A percentile compares a stretch with the other conserved stretches of the same genome.
phyloP scores from a whole-genome alignment of 1,140 invertebrate species.

The Cyclargus thomasi region DNA sequence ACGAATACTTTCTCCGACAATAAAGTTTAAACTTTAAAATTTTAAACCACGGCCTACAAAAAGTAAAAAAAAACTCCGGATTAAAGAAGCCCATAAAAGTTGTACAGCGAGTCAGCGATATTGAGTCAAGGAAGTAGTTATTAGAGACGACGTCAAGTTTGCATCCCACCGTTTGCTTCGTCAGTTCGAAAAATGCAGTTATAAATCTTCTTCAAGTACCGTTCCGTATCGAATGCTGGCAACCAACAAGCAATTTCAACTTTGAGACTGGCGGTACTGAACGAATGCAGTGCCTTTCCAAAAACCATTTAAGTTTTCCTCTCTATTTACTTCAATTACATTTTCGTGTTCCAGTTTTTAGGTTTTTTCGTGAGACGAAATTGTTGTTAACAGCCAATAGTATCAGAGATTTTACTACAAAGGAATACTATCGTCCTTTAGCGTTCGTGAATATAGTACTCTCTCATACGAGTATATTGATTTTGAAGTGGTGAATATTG shows the following conservation, averaged over 20 bases:
- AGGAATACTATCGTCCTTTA: too few relatives aligned
- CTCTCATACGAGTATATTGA: too few relatives aligned
- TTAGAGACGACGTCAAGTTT: conserved; percentile 10
- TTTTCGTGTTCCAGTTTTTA: neutral
- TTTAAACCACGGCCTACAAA: neutral
- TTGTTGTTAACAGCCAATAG: neutral
- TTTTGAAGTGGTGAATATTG: too few relatives aligned
- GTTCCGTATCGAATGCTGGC: conserved; percentile 14
- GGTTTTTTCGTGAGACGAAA: neutral
- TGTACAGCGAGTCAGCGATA: neutral
- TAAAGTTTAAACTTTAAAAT: too few relatives aligned
- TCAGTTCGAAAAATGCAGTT: conserved; percentile 15
- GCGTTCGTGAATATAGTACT: too few relatives aligned
- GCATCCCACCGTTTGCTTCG: conserved; percentile 12
- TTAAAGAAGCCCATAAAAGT: conserved; percentile 4
- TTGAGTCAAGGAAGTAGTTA: conserved; percentile 9
- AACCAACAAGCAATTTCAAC: conserved; percentile 13
- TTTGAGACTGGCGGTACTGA: conserved; percentile 1
- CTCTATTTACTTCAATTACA: conserved; percentile 6
- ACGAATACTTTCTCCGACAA: too few relatives aligned
- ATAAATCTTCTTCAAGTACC: conserved; percentile 16
- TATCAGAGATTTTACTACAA: too few relatives aligned
- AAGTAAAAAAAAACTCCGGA: neutral
- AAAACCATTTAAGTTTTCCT: conserved; percentile 15
- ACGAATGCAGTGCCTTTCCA: conserved; percentile 11